A percentile compares a stretch with the other conserved stretches of the same genome.
Evolutionary conservation across 2,797 vertebrate species (phyloP).

Genomic region (Sebastes variabilis): DNA sequence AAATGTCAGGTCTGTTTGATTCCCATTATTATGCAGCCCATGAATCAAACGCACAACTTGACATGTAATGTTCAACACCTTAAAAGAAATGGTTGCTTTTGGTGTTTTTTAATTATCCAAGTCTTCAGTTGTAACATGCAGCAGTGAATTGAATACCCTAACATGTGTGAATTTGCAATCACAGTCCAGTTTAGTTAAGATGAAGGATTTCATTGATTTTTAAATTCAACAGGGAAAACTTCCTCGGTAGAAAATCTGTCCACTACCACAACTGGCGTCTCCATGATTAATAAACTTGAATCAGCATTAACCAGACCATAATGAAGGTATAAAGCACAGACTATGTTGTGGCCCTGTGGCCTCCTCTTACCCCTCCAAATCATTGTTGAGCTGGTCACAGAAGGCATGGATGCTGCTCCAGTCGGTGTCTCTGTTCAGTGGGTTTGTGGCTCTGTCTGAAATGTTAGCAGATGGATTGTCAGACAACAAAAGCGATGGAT

Average conservation of each 20-base stretch:
- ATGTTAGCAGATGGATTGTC: neutral
- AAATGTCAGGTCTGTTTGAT: neutral
- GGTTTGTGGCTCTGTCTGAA: slow-evolving; percentile 95
- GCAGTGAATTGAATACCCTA: too few relatives aligned
- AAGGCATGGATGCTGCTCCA: slow-evolving; percentile 94
- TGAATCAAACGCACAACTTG: too few relatives aligned
- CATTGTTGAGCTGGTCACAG: slow-evolving; percentile 95
- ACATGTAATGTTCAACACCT: too few relatives aligned
- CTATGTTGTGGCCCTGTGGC: neutral
- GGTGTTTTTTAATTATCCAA: too few relatives aligned
- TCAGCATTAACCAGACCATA: neutral
- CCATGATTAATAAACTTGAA: neutral
- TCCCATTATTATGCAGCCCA: neutral
- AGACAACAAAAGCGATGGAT: neutral
- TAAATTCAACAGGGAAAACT: too few relatives aligned
- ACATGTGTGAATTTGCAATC: too few relatives aligned
- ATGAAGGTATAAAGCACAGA: neutral
- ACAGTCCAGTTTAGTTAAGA: too few relatives aligned
- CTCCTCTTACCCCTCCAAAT: slow-evolving; percentile 90
- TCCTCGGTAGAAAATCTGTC: too few relatives aligned
- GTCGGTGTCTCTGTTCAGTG: slow-evolving; percentile 93
- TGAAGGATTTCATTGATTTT: too few relatives aligned
- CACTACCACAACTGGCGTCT: neutral
- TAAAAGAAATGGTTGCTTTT: too few relatives aligned
- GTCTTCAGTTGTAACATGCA: too few relatives aligned